Evolutionary conservation across 2,113 vertebrate species (phyloP).

Genomic region (Tenrec ecaudatus): DNA sequence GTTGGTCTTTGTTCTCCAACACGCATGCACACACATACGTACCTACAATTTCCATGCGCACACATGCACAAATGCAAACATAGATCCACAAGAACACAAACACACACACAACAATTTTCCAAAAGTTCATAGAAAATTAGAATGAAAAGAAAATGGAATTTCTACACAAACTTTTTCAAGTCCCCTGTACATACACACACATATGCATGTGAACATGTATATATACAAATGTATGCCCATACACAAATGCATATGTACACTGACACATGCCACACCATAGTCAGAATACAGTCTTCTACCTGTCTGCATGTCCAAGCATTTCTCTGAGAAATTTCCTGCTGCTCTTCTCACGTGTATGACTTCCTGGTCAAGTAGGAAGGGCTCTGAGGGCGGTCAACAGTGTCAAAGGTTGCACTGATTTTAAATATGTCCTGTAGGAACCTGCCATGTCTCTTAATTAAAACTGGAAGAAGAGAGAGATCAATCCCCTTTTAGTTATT

Average conservation of each 20-base stretch:
- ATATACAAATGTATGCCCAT: neutral
- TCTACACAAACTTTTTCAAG: no score
- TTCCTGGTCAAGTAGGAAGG: neutral
- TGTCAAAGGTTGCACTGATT: neutral
- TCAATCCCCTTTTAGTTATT: neutral
- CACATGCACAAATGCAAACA: no score
- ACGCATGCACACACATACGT: no score
- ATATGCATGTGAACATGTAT: neutral
- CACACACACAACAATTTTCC: no score
- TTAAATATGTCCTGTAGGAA: constrained; percentile 8
- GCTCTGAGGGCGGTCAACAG: constrained; percentile 17
- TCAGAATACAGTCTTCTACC: neutral
- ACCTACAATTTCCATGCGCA: no score
- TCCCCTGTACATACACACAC: neutral
- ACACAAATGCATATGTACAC: neutral
- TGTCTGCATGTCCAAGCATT: neutral
- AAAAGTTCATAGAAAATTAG: no score
- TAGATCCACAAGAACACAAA: no score
- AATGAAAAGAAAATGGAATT: no score
- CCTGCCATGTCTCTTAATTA: constrained; percentile 37
- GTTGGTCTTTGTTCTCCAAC: no score
- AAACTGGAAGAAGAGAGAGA: neutral
- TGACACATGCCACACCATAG: neutral
- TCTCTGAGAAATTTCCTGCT: neutral
- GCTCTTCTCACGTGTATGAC: neutral